Percentiles rank a stretch among this genome's conserved stretches.
phyloP scores from a whole-genome alignment of 2,797 vertebrate genomes.

The Coccyzus lansbergi region DNA sequence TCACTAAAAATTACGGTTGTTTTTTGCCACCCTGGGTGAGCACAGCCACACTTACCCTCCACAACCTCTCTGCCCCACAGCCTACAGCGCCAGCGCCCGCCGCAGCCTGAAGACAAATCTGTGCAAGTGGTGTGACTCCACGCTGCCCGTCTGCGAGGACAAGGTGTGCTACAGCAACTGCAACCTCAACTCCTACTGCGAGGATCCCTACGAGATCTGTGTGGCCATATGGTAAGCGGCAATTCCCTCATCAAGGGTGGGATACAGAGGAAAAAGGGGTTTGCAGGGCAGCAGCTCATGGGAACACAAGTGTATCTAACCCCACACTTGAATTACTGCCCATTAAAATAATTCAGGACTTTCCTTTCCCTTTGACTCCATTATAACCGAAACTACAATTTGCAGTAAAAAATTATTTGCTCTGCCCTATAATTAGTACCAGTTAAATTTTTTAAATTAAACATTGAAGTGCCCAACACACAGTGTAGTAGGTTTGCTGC shows the following conservation, averaged over 20 bases:
- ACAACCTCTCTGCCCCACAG: conserved; percentile 58
- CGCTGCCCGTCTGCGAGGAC: conserved; percentile 81
- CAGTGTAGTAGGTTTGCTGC: background rate
- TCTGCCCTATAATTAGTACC: background rate
- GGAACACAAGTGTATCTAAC: accelerated
- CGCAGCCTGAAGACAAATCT: conserved; percentile 84
- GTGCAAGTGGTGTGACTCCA: conserved; percentile 89
- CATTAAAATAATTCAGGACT: background rate
- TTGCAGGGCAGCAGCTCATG: accelerated
- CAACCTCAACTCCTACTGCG: conserved; percentile 86
- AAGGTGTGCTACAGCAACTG: conserved; percentile 88
- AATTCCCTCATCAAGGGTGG: accelerated
- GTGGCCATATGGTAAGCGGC: conserved; percentile 85
- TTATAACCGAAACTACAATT: background rate
- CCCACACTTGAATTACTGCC: background rate
- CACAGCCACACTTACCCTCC: background rate
- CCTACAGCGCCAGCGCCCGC: conserved; percentile 61
- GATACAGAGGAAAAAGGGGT: accelerated
- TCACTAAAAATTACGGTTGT: accelerated
- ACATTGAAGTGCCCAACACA: background rate
- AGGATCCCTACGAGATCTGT: conserved; percentile 84
- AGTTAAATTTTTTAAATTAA: background rate
- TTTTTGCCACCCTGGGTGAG: background rate
- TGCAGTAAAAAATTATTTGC: background rate
- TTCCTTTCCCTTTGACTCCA: background rate